Conservation (phyloP, 2,113 vertebrate genomes). For the Thamnophis sirtalis region DNA sequence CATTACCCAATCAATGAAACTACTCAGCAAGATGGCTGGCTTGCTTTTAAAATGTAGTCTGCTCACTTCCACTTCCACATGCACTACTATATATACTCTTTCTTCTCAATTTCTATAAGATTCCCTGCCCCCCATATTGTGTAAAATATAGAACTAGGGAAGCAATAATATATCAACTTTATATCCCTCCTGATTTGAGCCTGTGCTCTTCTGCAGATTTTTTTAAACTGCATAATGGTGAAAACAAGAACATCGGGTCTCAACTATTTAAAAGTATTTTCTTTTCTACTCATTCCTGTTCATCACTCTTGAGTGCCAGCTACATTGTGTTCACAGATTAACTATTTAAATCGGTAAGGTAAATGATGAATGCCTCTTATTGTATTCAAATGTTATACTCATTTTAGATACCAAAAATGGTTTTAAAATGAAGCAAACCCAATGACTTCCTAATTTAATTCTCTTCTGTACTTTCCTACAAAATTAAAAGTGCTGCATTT, state of each 20-base stretch:
- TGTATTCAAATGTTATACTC: accelerated
- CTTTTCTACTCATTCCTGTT: neutral
- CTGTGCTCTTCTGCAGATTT: neutral
- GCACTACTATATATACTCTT: neutral
- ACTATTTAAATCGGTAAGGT: neutral
- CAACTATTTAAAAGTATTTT: neutral
- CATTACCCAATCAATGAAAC: constrained; percentile 1
- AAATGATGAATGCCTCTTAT: neutral
- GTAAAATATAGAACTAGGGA: neutral
- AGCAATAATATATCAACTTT: neutral
- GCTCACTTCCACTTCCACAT: neutral
- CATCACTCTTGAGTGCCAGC: neutral
- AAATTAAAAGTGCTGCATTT: neutral
- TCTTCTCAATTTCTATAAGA: neutral
- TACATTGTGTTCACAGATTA: neutral
- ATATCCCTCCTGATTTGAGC: neutral
- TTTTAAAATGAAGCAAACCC: neutral
- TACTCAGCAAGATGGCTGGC: neutral
- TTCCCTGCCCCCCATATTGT: neutral
- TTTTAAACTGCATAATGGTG: neutral
- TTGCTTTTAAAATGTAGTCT: neutral
- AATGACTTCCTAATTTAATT: neutral
- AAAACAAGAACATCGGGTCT: neutral
- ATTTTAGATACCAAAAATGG: neutral
- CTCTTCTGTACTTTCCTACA: neutral